These are phyloP conservation scores for Percopsis omiscomaycus DNA, from an alignment of 2,797 vertebrate species.

Conservation along the genomic window DNA sequence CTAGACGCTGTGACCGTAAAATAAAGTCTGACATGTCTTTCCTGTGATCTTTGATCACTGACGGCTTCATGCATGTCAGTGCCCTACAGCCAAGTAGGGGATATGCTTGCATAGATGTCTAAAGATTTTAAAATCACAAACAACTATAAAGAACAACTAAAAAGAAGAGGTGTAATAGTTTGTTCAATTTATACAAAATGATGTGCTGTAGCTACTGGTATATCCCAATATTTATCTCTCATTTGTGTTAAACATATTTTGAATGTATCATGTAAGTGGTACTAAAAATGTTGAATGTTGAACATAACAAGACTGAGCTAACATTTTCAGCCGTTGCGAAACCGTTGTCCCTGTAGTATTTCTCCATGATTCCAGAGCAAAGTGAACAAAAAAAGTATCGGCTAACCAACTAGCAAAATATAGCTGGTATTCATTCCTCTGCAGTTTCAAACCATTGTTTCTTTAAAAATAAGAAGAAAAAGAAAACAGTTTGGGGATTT, in stretches of 20 bases:
- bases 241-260: too few species aligned
- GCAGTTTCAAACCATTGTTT: slow-evolving; percentile 43
- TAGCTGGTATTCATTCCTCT: slow-evolving; percentile 23
- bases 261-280: too few species aligned
- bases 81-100: slow-evolving; percentile 34
- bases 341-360: slow-evolving; percentile 8
- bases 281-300: too few species aligned
- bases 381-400: slow-evolving; percentile 38
- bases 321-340: too few species aligned
- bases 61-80: slow-evolving; percentile 44
- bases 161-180: too few species aligned
- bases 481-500: slow-evolving; percentile 64
- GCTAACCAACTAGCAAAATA: slow-evolving; percentile 24
- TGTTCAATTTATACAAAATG: too few species aligned
- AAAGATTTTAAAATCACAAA: slow-evolving; percentile 31
- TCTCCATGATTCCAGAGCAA: slow-evolving; percentile 12
- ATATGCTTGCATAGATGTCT: slow-evolving; percentile 30
- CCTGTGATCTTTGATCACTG: slow-evolving; percentile 48
- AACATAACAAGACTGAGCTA: too few species aligned
- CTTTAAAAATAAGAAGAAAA: slow-evolving; percentile 39
- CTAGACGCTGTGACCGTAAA: slow-evolving; percentile 44
- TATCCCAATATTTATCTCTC: too few species aligned
- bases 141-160: not conserved
- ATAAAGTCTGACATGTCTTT: slow-evolving; percentile 53
- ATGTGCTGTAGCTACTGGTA: too few species aligned